A percentile compares a stretch with the other conserved stretches of the same genome.
phyloP scores from a whole-genome alignment of 2,888 invertebrate genomes.

The Pollenia labialis region DNA sequence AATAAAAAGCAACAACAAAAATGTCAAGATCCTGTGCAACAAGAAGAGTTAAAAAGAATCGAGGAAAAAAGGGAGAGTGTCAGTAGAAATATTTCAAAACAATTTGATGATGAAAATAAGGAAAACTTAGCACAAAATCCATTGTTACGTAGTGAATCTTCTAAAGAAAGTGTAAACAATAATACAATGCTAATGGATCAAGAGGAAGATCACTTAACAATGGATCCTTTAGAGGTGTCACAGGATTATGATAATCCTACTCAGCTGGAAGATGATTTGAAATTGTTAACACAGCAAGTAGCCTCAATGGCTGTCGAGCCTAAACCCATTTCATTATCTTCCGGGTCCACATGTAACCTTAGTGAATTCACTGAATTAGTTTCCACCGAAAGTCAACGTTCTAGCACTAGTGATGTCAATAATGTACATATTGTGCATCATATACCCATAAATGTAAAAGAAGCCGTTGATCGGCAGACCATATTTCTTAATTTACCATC shows the following conservation, averaged over 20 bases:
- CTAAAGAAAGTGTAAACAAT: conserved; percentile 32
- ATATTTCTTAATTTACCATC: conserved; percentile 25
- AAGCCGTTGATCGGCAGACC: conserved; percentile 18
- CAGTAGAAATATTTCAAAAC: conserved; percentile 77
- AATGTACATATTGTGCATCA: conserved; percentile 74
- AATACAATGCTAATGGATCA: not conserved
- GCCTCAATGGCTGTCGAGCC: conserved; percentile 75
- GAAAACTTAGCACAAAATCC: conserved; percentile 39
- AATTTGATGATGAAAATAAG: conserved; percentile 74
- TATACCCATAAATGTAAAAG: conserved; percentile 49
- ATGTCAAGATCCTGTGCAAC: not conserved
- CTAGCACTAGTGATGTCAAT: conserved; percentile 71
- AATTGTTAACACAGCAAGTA: conserved; percentile 76
- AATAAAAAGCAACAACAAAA: conserved; percentile 76
- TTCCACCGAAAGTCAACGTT: conserved; percentile 73
- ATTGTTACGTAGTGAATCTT: conserved; percentile 65
- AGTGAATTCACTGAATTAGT: conserved; percentile 66
- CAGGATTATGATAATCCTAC: conserved; percentile 18
- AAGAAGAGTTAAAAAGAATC: not conserved
- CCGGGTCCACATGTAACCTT: conserved; percentile 39
- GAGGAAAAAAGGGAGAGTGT: conserved; percentile 69
- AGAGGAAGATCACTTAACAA: conserved; percentile 62
- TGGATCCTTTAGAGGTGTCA: conserved; percentile 78
- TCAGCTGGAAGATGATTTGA: conserved; percentile 71
- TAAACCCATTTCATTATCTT: conserved; percentile 43